A percentile compares a stretch with the other conserved stretches of the same genome.
phyloP scores from a whole-genome alignment of 1,140 invertebrate species.

The Caenorhabditis brenneri region DNA sequence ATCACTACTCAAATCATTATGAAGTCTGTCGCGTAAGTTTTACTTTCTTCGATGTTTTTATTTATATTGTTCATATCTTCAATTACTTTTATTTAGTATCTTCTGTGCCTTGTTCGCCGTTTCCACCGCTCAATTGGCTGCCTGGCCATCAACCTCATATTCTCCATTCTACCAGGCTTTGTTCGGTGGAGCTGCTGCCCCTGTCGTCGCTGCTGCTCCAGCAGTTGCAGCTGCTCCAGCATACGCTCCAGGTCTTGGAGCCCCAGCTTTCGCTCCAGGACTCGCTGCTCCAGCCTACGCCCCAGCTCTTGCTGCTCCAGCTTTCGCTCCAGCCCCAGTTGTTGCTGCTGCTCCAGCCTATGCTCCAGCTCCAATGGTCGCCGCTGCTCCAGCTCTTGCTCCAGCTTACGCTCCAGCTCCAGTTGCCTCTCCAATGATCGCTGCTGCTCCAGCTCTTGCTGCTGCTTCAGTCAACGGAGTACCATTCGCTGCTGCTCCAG shows the following conservation, averaged over 20 bases:
- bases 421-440: not conserved
- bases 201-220: not conserved
- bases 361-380: not conserved
- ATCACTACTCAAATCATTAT: conserved; percentile 15
- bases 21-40: conserved; percentile 32
- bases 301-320: not conserved
- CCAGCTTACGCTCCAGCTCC: not conserved
- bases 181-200: conserved; percentile 35
- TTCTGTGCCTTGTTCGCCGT: conserved; percentile 28
- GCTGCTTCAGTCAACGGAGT: not conserved
- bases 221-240: not conserved
- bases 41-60: not conserved
- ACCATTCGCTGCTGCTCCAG: not conserved
- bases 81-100: not conserved
- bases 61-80: not conserved
- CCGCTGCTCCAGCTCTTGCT: not conserved
- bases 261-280: conserved; percentile 7
- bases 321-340: conserved; percentile 2
- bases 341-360: conserved; percentile 18
- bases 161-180: conserved; percentile 26
- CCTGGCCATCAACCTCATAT: conserved; percentile 27
- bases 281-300: conserved; percentile 3
- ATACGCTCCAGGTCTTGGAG: not conserved
- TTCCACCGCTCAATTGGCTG: conserved; percentile 23
- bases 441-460: conserved; percentile 10